Base-by-base conservation (phyloP, 2,797 vertebrate genomes). In the Lerista edwardsae region DNA sequence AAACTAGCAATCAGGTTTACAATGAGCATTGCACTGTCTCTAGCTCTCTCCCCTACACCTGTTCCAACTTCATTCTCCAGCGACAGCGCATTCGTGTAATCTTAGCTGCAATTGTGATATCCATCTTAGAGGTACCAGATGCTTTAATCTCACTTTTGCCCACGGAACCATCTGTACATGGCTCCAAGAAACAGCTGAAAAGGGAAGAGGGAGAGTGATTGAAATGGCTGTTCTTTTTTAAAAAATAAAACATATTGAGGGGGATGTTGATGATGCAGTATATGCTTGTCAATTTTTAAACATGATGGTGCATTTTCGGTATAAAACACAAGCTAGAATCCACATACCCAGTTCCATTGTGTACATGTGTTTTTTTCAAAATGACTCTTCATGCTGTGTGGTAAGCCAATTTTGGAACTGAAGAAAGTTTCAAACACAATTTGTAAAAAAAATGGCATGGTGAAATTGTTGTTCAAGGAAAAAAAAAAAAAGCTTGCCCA, bases 101-200 rank as follows among this genome's bases (percentile, higher is more conserved):
- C 34, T 80, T 3, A 0, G 51, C 57, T 84, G 25, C 74, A 87
- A 78, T 76, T 31, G 41, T 76, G n/a, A 55, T 84, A 89, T 0
- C 11, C 64, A 82, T 55, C 76, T 21, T 81, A 67, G 36, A 88
- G 80, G 68, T 84, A 85, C 82, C 89, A 93, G 90, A 87, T 89
- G 87, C 41, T 90, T 82, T 86, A 41, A 72, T 89, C 76, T 84
- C n/a, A 0, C 67, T 88, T 74, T 81, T 90, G 76, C 82, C 51
- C 71, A 68, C 0, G 0, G 61, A 83, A 34, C 21, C 19, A 15
- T 39, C 84, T 74, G n/a, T 73, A 83, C 55, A 1, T 41, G 59
- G 84, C 57, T 12, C 34, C n/a, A 62, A 12, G 57, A 6, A 4
- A 76, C 29, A 77, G 59, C 80, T 2, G 0, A 71, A 41, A 77